Evolutionary conservation across 2,797 vertebrate genomes (phyloP), one percentile per base, ranked within the genome.

Genomic region (Phoxinus dragarum): DNA sequence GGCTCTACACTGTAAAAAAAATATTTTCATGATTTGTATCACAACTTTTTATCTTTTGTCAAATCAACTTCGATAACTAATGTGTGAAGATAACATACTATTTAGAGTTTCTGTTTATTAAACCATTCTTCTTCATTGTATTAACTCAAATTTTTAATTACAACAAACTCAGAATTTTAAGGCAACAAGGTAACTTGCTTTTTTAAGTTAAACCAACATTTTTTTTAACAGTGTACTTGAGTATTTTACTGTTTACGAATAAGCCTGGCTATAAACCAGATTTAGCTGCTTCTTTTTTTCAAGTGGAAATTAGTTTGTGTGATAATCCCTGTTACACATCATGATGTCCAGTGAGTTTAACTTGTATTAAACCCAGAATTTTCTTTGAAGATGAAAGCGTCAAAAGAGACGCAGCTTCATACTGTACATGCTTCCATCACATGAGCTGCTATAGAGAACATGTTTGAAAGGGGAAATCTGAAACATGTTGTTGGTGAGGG

Each of bases 391-490:
- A 75, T 31, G 8, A 82, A 82, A 47, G 36, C 27, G 7, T 52
- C 10, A 17, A 54, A 81, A 52, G 21, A 54, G 36, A 56, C 0
- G 66, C 66, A 34, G 23, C n/a, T 23, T 76, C 52, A 80, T 31
- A 23, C 54, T n/a, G 52, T 38, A 74, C 42, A 27, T 82, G 27
- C 38, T 23, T 44, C 42, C 44, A 67, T 52, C 44, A 27, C 6
- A 36, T 52, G 80, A 82, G 38, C 82, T 27, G 64, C 36, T 40
- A 17, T 12, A 59, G n/a, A 76, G 73, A 84, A 56, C 80, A 56
- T 85, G 82, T 87, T 77, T 72, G 34, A 87, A 83, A 72, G 74
- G 47, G 84, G 84, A 89, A 86, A 87, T 85, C 27, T 84, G 87
- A 88, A 80, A 75, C 82, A 76, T 31, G 68, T 81, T 69, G 19